Base-by-base conservation (phyloP, 1,140 invertebrate species). In the Drosophila nannoptera region DNA sequence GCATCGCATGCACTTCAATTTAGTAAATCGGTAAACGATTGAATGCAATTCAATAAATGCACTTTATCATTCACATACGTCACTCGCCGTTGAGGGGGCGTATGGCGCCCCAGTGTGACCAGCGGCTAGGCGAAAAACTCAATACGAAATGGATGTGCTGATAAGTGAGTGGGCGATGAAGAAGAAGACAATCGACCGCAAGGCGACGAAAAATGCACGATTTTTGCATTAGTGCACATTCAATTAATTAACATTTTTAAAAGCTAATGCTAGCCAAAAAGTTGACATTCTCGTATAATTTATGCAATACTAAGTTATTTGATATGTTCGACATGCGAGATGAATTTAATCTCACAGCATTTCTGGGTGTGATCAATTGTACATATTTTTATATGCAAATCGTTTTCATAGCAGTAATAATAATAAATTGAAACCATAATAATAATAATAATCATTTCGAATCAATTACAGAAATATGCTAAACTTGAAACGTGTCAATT, bases 401-500 rank as follows among this genome's bases (percentile, higher is more conserved):
- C 31, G 36, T 35, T 52, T 36, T 16, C 6, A 53, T 11, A 12
- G 7, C 33, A 16, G 31, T 42, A 40, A 48, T 32, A 59, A 6
- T 49, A 56, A 31, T 43, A 46, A 43, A 40, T 36, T 55, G 61
- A 56, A 46, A 66, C 49, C 62, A 63, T 59, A 43, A 52, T 60
- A 49, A 56, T 65, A 63, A 40, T 54, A 12, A 56, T 69, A 72
- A 72, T 75, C 67, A 78, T 42, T 71, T 58, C 6, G 56, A 66
- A 70, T 84, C 81, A 84, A 86, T 80, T 80, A 74, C 49, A 49
- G 69, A 66, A 77, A 77, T 77, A 81, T 81, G 73, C 69, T 55
- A 76, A 70, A 77, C 48, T 29, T 58, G 50, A 77, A 76, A 69
- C 73, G 81, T 84, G 80, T 74, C 76, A 68, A 76, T 63, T 72